Conservation (phyloP, 2,113 vertebrate species). For the Tachysurus vachellii region DNA sequence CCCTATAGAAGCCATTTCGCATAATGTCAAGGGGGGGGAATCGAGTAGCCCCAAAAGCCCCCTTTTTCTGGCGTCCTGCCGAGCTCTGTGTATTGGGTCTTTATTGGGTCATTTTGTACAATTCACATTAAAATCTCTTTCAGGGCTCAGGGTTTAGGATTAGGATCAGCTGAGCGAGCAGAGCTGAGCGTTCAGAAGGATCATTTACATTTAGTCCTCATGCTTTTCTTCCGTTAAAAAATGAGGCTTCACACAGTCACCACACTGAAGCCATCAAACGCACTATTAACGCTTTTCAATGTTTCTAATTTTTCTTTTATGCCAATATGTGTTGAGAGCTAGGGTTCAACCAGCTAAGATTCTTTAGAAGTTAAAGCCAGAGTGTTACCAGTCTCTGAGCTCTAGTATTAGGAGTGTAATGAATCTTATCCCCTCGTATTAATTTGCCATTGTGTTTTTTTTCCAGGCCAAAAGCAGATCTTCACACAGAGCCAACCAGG, state of each 20-base stretch:
- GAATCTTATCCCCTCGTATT: background rate
- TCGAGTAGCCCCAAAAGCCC: background rate
- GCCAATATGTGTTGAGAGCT: slow-evolving; percentile 5
- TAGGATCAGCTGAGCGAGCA: slow-evolving; percentile 32
- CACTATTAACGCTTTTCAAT: slow-evolving; percentile 19
- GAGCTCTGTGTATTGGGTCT: slow-evolving; percentile 45
- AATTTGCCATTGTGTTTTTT: background rate
- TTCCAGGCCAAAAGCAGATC: slow-evolving; percentile 68
- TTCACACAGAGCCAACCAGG: slow-evolving; percentile 67
- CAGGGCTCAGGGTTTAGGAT: slow-evolving; percentile 49
- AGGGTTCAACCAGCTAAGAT: background rate
- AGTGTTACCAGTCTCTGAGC: background rate
- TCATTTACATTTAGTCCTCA: slow-evolving; percentile 39
- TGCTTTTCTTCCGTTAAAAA: slow-evolving; percentile 36
- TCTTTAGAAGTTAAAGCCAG: background rate
- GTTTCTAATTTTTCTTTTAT: slow-evolving; percentile 14
- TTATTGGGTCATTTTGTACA: slow-evolving; percentile 51
- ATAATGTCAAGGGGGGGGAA: slow-evolving; percentile 19
- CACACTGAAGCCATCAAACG: slow-evolving; percentile 33
- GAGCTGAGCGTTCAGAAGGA: slow-evolving; percentile 34
- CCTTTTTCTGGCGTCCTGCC: slow-evolving; percentile 28
- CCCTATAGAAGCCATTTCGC: slow-evolving; percentile 32
- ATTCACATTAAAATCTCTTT: slow-evolving; percentile 54
- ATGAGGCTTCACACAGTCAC: slow-evolving; percentile 23
- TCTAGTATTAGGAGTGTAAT: background rate